Base-by-base conservation (phyloP, 2,888 invertebrate species). In the Phyllotreta cruciferae region DNA sequence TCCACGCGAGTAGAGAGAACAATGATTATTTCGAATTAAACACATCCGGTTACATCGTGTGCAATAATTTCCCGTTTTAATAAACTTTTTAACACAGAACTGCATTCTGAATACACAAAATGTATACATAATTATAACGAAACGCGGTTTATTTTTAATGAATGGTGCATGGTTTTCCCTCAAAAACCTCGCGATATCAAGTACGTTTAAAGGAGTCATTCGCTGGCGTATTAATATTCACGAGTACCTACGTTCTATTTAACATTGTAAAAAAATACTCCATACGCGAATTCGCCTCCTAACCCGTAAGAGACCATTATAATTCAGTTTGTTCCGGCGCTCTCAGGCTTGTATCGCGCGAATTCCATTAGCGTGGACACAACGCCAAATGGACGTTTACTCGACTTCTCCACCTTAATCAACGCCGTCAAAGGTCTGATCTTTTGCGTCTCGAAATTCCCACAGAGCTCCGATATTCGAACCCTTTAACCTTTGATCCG, bases 81-180 rank as follows among this genome's bases (percentile, higher is more conserved):
- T 55, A 55, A 41, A 41, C 55, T 55, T 34, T 38, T 41, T 14
- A 55, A 55, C 55, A 42, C 41, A 35, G 37, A 34, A n/a, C 14
- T 55, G 55, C 42, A 42, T 34, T 24, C 24, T 14, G 38, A 55
- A 11, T 55, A n/a, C 41, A 42, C 24, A 24, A 41, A 41, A 55
- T 55, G 39, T 24, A 24, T 55, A 42, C 55, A 41, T 55, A 55
- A 55, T 55, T 55, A 24, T 24, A 3, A 24, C 24, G 24, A 24
- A 24, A 39, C 55, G 55, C 24, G 55, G 13, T 55, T 55, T 55
- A 55, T 55, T 55, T 55, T 55, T 55, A 55, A 55, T 55, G 55
- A 41, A 24, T 24, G 4, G 55, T n/a, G 10, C 41, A n/a, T n/a
- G n/a, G n/a, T 38, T 55, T 55, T 55, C 41, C 41, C 42, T 34